phyloP scores from a whole-genome alignment of 2,113 vertebrate species.

The Chiloscyllium plagiosum region DNA sequence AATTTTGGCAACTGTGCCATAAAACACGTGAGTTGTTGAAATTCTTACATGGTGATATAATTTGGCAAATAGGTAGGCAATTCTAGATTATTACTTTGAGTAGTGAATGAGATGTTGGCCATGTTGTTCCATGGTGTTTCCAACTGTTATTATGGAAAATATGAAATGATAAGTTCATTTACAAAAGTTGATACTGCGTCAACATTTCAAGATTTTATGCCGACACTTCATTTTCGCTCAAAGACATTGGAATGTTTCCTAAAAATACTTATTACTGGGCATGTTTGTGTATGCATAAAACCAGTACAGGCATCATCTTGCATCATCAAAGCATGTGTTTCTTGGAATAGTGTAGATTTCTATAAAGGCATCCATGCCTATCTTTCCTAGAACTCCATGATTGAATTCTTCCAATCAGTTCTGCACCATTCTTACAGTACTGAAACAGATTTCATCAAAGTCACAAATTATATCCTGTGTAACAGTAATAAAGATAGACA shows the following conservation, averaged over 20 bases:
- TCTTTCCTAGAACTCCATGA: no score
- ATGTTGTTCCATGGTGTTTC: constrained; percentile 27
- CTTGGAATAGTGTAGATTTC: not conserved
- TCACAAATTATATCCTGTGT: no score
- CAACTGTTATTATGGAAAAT: not conserved
- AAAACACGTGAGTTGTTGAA: not conserved
- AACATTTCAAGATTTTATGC: constrained; percentile 10
- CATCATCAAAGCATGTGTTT: not conserved
- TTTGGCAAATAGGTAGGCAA: not conserved
- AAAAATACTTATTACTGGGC: not conserved
- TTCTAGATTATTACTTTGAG: not conserved
- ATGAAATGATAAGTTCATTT: not conserved
- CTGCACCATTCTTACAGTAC: no score
- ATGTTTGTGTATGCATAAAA: not conserved
- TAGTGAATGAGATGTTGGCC: constrained; percentile 40
- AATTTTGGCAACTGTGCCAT: not conserved
- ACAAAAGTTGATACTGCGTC: not conserved
- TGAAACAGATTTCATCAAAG: no score
- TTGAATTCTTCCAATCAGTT: no score
- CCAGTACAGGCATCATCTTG: not conserved
- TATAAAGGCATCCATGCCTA: not conserved
- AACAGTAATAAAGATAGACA: no score
- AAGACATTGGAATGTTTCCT: not conserved
- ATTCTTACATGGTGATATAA: no score
- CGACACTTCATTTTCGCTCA: not conserved